Conservation (phyloP, 2,797 vertebrate genomes). For the Cirrhinus molitorella region DNA sequence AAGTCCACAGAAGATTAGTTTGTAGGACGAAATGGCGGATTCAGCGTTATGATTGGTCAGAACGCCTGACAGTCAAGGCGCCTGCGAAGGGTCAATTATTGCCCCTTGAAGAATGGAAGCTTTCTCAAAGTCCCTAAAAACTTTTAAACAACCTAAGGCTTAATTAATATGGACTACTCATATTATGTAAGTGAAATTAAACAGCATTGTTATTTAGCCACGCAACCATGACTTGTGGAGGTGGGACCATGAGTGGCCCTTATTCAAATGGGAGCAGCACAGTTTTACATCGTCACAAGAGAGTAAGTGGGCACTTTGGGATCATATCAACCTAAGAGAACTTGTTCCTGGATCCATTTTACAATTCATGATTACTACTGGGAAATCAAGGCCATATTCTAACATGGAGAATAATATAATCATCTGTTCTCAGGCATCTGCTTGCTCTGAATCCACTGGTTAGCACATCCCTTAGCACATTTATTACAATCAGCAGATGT, state of each 20-base stretch:
- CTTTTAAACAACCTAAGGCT: not conserved
- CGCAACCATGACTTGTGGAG: constrained; percentile 10
- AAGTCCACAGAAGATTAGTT: too few relatives aligned
- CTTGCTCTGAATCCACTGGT: not conserved
- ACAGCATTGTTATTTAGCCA: constrained; percentile 20
- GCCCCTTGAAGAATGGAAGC: not conserved
- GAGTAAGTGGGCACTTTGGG: not conserved
- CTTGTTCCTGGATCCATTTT: not conserved
- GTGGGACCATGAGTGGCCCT: not conserved
- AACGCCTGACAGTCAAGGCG: too few relatives aligned
- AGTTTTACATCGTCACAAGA: constrained; percentile 5
- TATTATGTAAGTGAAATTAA: constrained; percentile 14
- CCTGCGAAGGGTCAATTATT: too few relatives aligned
- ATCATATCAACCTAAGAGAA: not conserved
- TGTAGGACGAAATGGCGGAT: too few relatives aligned
- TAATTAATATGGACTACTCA: constrained; percentile 3
- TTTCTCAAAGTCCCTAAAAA: not conserved
- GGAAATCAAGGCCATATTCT: not conserved
- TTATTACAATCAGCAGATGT: not conserved
- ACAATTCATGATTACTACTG: not conserved
- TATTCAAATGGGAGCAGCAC: not conserved
- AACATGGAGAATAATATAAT: not conserved
- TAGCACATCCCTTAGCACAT: not conserved
- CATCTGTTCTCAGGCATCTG: not conserved
- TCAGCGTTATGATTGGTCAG: too few relatives aligned